Base-by-base conservation (phyloP, 2,888 invertebrate genomes). In the Sipunculus nudus region DNA sequence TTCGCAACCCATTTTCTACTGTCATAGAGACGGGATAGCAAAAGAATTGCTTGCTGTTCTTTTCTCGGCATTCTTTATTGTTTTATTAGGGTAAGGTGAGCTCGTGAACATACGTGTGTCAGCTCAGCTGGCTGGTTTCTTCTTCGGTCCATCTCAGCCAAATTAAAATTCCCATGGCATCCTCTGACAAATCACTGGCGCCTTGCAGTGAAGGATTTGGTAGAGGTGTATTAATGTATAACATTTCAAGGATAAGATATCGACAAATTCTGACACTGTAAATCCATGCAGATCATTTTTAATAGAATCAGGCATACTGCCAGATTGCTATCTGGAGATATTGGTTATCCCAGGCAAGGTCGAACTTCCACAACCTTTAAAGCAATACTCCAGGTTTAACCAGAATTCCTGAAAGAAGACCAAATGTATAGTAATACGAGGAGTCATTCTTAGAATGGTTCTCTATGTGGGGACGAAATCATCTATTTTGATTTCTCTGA, bases 331-430 rank as follows among this genome's bases (percentile, higher is more conserved):
- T 53, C 45, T 23, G 3, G 50, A 6, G 16, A 19, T n/a, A 53
- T 50, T 28, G 53, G 53, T n/a, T 53, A 39, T 53, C 45, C 53
- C 53, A 50, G 46, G 47, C 53, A 8, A 53, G n/a, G 35, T 53
- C 53, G 19, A 47, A 53, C 26, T 46, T 45, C 53, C 53, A 53
- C 35, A 53, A 19, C 26, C 46, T 53, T 19, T 53, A 45, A 6
- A 48, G 23, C 8, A 53, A 25, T 39, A 53, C 46, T 29, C 19
- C 46, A 8, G 53, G 53, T 5, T 31, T 19, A 46, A 53, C 45
- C 13, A 25, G 21, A 3, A 49, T 8, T 19, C 49, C 49, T 10
- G 49, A 49, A 13, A 49, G 10, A 29, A 49, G 28, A 21, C 43
- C 53, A 53, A 53, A 53, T 13, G 46, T 19, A 19, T 53, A 21